phyloP scores from a whole-genome alignment of 2,797 vertebrate species.

The Coilia nasus region DNA sequence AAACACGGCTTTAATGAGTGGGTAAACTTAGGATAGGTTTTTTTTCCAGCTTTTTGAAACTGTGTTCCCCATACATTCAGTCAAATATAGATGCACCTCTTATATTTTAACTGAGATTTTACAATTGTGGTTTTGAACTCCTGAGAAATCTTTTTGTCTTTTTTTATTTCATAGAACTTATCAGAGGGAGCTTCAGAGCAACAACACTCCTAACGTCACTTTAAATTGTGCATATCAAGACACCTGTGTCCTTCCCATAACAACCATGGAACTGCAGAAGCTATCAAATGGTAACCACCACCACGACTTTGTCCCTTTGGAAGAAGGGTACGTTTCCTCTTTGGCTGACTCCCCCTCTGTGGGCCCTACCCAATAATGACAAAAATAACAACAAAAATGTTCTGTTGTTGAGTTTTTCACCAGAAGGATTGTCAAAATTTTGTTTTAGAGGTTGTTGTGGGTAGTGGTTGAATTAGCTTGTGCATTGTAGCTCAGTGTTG shows the following conservation, averaged over 20 bases:
- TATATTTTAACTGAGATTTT: neutral
- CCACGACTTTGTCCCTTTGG: slow-evolving; percentile 56
- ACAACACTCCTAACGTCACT: neutral
- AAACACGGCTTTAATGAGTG: neutral
- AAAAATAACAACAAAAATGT: neutral
- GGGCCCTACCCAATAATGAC: neutral
- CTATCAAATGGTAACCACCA: slow-evolving; percentile 63
- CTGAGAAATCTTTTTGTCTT: neutral
- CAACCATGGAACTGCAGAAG: slow-evolving; percentile 74
- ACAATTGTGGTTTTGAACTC: neutral
- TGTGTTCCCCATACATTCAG: neutral
- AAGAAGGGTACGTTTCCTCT: slow-evolving; percentile 63
- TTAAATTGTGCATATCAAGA: slow-evolving; percentile 8
- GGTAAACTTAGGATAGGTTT: neutral
- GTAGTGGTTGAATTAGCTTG: neutral
- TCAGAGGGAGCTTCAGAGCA: neutral
- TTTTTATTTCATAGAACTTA: slow-evolving; percentile 38
- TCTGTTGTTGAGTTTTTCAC: neutral
- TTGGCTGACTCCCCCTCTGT: neutral
- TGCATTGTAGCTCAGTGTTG: neutral
- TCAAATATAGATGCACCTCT: neutral
- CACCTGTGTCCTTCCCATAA: slow-evolving; percentile 19
- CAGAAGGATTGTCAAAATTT: neutral
- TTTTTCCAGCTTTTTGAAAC: neutral
- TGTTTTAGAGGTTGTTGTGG: neutral